Evolutionary conservation across 2,797 vertebrate genomes (phyloP), one percentile per base, ranked within the genome.

Genomic region (Antrozous pallidus): DNA sequence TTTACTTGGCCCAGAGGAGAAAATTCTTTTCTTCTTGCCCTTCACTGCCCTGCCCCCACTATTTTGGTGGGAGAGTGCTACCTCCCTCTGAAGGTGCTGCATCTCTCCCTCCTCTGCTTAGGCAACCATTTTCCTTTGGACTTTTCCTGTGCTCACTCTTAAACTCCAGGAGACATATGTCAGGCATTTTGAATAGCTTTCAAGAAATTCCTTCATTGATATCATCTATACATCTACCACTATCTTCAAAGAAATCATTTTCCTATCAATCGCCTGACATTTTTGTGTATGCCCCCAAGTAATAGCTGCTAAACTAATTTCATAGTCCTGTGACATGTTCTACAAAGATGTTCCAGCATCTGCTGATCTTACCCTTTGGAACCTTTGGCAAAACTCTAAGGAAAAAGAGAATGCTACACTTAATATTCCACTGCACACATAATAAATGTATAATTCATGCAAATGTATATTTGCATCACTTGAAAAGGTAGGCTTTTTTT

Each of bases 321-420:
- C 16, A 82, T 1, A 51, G 33, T 1, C 31, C 77, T 94, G 67
- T 75, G 40, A 63, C 45, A 31, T 73, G 33, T 77, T 45, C 36
- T 90, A 40, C 9, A 28, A 83, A 73, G 22, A 93, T 80, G 1
- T 38, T 92, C n/a, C 73, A 74, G 3, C 28, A 78, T 79, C 58
- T 88, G 38, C 51, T 80, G 61, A 88, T 77, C 7, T 75, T 71
- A 80, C 14, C 17, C 45, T 95, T 93, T 56, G 73, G 47, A 85
- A 80, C 75, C 18, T 5, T 77, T 54, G 17, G 51, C 42, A 95
- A 77, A 89, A 87, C 8, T 77, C 36, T 77, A 92, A 65, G 33
- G 70, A 82, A 93, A 89, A 77, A 63, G 20, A 70, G 38, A 92
- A 69, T 79, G 20, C 11, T 51, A 36, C 80, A 45, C 1, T 61